Evolutionary conservation across 1,140 invertebrate species (phyloP).

Genomic region (Apis cerana): DNA sequence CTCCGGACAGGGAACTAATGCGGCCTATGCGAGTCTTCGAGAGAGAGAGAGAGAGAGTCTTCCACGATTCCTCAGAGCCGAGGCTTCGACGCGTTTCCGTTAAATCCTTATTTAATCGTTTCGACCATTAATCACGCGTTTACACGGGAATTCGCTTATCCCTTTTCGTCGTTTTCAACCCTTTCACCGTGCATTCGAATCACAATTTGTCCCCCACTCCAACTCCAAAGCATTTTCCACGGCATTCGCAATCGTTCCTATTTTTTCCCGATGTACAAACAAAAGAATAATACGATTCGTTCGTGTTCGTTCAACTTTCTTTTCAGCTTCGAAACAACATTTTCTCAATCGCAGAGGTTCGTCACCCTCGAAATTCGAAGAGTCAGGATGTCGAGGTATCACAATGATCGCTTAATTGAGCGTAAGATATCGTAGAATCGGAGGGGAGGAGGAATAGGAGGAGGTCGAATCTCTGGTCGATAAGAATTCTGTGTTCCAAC

Average conservation of each 20-base stretch:
- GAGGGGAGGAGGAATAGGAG: neutral
- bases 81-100: neutral
- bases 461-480: constrained; percentile 34
- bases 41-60: neutral
- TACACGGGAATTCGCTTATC: neutral
- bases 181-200: too few relatives aligned
- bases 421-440: constrained; percentile 51
- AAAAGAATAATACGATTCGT: too few relatives aligned
- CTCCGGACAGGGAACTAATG: constrained; percentile 39
- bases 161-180: too few relatives aligned
- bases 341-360: neutral
- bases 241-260: too few relatives aligned
- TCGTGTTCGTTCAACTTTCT: too few relatives aligned
- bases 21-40: neutral
- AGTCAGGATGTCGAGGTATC: constrained; percentile 10
- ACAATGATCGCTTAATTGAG: constrained; percentile 67
- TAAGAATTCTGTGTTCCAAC: constrained; percentile 58
- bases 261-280: too few relatives aligned
- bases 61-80: neutral
- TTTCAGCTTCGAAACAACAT: too few relatives aligned
- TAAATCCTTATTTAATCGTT: constrained; percentile 32
- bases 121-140: neutral
- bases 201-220: too few relatives aligned
- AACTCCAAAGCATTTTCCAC: too few relatives aligned
- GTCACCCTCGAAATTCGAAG: neutral